phyloP scores from a whole-genome alignment of 2,797 vertebrate species.

The Luscinia megarhynchos region DNA sequence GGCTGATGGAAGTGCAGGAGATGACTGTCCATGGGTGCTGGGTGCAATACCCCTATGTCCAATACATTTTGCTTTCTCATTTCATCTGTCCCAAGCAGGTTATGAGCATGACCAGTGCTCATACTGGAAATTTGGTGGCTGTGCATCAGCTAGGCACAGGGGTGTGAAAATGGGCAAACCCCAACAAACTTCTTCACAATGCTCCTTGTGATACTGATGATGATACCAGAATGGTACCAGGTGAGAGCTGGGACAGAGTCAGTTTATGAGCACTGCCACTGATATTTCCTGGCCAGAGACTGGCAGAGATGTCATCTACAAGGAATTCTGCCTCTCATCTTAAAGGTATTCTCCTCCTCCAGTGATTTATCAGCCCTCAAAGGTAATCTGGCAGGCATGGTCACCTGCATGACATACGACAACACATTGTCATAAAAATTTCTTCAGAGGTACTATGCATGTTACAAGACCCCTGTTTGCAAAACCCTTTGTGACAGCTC shows the following conservation, averaged over 20 bases:
- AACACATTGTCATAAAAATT: background rate
- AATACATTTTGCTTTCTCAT: background rate
- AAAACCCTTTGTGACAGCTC: background rate
- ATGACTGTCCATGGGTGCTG: background rate
- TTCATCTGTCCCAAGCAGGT: background rate
- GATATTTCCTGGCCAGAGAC: background rate
- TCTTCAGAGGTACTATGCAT: background rate
- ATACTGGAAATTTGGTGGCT: background rate
- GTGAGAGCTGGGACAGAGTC: background rate
- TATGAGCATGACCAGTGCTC: background rate
- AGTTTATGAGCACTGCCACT: background rate
- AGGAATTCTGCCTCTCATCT: background rate
- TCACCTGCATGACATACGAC: background rate
- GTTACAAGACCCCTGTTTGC: background rate
- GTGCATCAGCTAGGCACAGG: background rate
- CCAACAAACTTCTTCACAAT: background rate
- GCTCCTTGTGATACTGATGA: background rate
- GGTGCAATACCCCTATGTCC: fast-evolving
- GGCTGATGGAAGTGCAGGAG: background rate
- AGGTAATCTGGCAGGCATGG: background rate
- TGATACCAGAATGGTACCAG: background rate
- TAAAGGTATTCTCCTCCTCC: background rate
- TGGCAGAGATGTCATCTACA: background rate
- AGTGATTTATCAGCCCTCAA: background rate
- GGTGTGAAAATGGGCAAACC: background rate